phyloP scores from a whole-genome alignment of 2,797 vertebrate genomes.

The Yasuhikotakia modesta region DNA sequence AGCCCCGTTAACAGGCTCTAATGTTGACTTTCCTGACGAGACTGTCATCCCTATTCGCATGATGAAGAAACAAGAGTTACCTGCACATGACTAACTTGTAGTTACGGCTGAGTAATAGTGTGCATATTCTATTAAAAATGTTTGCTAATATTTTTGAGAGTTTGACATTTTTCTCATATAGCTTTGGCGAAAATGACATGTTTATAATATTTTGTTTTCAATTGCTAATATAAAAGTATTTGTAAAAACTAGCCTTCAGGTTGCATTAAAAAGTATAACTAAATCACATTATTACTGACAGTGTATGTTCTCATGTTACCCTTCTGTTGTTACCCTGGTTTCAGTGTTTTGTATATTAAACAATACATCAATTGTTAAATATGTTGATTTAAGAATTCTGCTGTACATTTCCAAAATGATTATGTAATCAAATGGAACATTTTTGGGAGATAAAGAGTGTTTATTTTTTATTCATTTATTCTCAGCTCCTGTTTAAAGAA shows the following conservation, averaged over 20 bases:
- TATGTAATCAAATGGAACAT: too few relatives aligned
- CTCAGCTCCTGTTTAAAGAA: too few relatives aligned
- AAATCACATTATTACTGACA: neutral
- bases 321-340: neutral
- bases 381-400: too few relatives aligned
- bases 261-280: neutral
- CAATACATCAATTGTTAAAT: neutral
- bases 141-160: too few relatives aligned
- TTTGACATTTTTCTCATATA: too few relatives aligned
- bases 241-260: neutral
- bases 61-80: constrained; percentile 31
- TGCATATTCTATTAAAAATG: neutral
- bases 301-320: neutral
- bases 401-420: too few relatives aligned
- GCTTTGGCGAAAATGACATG: neutral
- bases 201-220: neutral
- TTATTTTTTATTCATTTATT: too few relatives aligned
- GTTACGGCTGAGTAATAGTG: neutral
- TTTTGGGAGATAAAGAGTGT: too few relatives aligned
- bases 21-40: constrained; percentile 57
- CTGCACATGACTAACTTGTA: constrained; percentile 9
- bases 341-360: neutral
- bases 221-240: neutral
- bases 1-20: constrained; percentile 64
- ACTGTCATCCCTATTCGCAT: constrained; percentile 75